Evolutionary conservation across 1,140 invertebrate species (phyloP), one percentile per base, ranked within the genome.

Genomic region (Meloidogyne hapla): DNA sequence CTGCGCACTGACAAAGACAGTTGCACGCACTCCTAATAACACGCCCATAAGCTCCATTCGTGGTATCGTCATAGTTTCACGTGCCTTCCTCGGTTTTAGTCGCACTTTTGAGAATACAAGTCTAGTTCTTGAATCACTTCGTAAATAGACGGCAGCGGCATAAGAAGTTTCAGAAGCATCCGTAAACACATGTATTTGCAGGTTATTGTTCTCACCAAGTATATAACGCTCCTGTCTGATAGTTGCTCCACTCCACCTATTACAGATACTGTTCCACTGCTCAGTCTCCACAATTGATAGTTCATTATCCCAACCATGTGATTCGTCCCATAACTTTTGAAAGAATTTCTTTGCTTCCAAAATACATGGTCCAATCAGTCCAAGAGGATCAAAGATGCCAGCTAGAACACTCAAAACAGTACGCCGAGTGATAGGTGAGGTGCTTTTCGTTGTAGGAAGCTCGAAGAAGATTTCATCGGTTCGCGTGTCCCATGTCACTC

Each of bases 141-240:
- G 23, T 8, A 81, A 18, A 72, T 81, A 81, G n/a, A 56, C 68
- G 26, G 68, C 73, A 0, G 77, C 71, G 1, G 69, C 80, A 28
- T 79, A 81, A 10, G 76, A 70, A 40, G 25, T 9, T 25, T 42
- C 73, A 26, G 77, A 76, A 12, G 80, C 80, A 63, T 81, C 80
- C 6, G 28, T 68, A 68, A 78, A 81, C 5, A 76, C 28, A 62
- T 81, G 80, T 0, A 81, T 33, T 33, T 78, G 70, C 3, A 13
- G 1, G 33, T 33, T 8, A 8, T 33, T 33, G 1, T 33, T 33
- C 33, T 33, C 0, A 0, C 33, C 33, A 1, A 33, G 33, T 33
- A 33, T 8, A 1, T 6, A 33, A 33, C 33, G 33, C 9, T 33
- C 33, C 33, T 33, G 33, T 33, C 33, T 33, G 33, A 33, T 33